Evolutionary conservation across 1,140 invertebrate genomes (phyloP), one percentile per base, ranked within the genome.

Genomic region (Oreohelix idahoensis): DNA sequence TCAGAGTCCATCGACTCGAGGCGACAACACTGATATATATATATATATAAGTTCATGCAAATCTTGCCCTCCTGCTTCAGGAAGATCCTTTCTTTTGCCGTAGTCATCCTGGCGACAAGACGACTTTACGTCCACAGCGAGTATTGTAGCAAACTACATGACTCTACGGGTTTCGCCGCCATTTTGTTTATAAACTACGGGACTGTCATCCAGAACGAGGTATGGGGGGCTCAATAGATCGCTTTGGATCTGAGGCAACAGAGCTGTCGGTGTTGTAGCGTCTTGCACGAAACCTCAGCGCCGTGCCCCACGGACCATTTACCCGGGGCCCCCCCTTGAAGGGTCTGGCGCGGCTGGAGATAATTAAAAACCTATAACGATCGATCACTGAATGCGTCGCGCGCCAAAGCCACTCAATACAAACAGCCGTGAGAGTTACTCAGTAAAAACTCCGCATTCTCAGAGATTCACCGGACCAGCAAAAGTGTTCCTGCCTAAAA

Each of bases 361-460:
- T 39, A 58, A 79, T 79, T 66, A 58, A 79, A 79, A 49, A 79
- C 58, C 58, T 79, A 79, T 79, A 79, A 79, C 35, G 77, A 49
- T 49, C 45, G 77, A 77, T 77, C 42, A 77, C 23, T 58, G 75
- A 32, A 39, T 42, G 38, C 71, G 13, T 29, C 36, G 2, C 71
- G 26, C 71, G 71, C 36, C 71, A 35, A 66, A 1, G 38, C 38
- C 20, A 1, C 2, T 49, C 2, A 74, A 39, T 39, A 15, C 38
- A 49, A 42, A 58, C n/a, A n/a, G n/a, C n/a, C n/a, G n/a, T n/a
- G n/a, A n/a, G n/a, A n/a, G n/a, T n/a, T n/a, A n/a, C n/a, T n/a
- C n/a, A n/a, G n/a, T n/a, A n/a, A n/a, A n/a, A n/a, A n/a, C n/a
- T n/a, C n/a, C n/a, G n/a, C n/a, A n/a, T n/a, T n/a, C n/a, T n/a